Conservation (phyloP, 2,113 vertebrate genomes). For the Fregetta grallaria region DNA sequence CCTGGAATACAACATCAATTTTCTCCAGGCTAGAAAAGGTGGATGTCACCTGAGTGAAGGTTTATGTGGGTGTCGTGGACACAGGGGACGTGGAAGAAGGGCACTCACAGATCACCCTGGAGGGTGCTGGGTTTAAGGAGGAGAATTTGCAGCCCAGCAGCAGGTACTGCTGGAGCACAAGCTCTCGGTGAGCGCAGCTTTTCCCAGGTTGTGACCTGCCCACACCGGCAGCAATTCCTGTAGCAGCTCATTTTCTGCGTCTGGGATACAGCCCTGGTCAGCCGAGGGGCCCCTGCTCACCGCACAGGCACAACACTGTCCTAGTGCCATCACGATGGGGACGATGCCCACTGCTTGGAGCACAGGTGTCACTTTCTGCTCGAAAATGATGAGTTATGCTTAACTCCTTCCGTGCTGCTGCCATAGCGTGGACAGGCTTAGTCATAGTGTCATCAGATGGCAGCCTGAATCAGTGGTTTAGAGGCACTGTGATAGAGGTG, state of each 20-base stretch:
- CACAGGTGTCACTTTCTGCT: neutral
- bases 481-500: neutral
- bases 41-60: too few relatives aligned
- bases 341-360: neutral
- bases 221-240: neutral
- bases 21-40: neutral
- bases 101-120: fast-evolving
- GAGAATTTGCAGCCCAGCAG: neutral
- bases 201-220: neutral
- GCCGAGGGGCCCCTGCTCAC: neutral
- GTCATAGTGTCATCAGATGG: neutral
- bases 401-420: neutral
- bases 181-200: neutral
- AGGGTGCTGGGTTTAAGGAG: neutral
- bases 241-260: neutral
- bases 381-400: fast-evolving
- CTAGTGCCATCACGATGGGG: neutral
- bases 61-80: neutral
- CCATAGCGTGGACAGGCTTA: fast-evolving
- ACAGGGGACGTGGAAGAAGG: fast-evolving
- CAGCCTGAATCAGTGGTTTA: too few relatives aligned
- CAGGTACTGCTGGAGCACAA: neutral
- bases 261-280: neutral
- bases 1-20: fast-evolving
- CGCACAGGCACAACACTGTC: neutral